phyloP scores from a whole-genome alignment of 2,113 vertebrate species.

The Bathybates hornii region DNA sequence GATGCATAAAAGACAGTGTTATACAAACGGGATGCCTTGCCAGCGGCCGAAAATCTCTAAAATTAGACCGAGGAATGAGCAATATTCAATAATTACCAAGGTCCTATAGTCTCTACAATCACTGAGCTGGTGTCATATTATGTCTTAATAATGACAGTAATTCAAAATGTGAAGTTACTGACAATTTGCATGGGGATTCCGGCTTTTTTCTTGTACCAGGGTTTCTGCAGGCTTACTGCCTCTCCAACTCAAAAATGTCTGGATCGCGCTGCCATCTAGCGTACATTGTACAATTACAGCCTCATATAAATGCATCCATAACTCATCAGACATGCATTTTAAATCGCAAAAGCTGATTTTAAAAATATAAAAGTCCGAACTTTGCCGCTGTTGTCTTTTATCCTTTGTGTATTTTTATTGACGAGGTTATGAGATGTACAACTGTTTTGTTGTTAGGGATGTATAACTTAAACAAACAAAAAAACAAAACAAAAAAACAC shows the following conservation, averaged over 20 bases:
- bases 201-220: slow-evolving; percentile 65
- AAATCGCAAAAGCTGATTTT: not conserved
- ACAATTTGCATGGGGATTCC: slow-evolving; percentile 65
- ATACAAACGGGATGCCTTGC: slow-evolving; percentile 15
- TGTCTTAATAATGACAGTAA: slow-evolving; percentile 64
- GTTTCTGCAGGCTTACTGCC: slow-evolving; percentile 61
- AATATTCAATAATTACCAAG: slow-evolving; percentile 39
- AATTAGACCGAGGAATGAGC: slow-evolving; percentile 26
- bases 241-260: slow-evolving; percentile 79
- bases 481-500: not conserved
- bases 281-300: slow-evolving; percentile 82
- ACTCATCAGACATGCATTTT: slow-evolving; percentile 45
- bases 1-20: slow-evolving; percentile 18
- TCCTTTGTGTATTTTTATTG: not conserved
- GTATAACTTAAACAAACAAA: not conserved
- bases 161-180: slow-evolving; percentile 70
- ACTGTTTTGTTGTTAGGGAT: not conserved
- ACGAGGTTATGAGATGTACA: not conserved
- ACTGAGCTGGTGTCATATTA: slow-evolving; percentile 47
- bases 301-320: slow-evolving; percentile 46
- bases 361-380: not conserved
- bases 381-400: not conserved
- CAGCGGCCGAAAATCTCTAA: slow-evolving; percentile 22
- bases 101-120: slow-evolving; percentile 24
- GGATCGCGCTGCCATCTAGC: slow-evolving; percentile 97